Conservation (phyloP, 2,888 invertebrate species). For the Tricholauxania praeusta region DNA sequence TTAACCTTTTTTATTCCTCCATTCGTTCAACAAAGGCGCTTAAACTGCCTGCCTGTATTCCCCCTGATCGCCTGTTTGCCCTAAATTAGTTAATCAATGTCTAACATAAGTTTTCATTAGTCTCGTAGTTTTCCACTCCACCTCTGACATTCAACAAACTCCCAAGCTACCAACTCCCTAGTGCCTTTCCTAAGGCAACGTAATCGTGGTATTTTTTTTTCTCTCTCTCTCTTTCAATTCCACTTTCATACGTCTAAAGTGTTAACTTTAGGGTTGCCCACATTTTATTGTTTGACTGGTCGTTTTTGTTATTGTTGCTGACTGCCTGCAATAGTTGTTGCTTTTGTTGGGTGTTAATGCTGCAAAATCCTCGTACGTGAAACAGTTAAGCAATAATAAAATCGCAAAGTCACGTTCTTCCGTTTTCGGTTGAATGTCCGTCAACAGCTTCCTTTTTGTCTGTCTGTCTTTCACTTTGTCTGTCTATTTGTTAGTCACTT, state of each 20-base stretch:
- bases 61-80: conserved; percentile 8
- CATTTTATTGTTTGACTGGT: conserved; percentile 12
- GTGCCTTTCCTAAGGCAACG: conserved; percentile 24
- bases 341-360: conserved; percentile 46
- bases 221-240: background rate
- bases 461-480: conserved; percentile 2
- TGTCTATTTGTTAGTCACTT: background rate
- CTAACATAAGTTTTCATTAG: conserved; percentile 47
- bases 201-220: conserved; percentile 49
- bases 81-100: conserved; percentile 50
- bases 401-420: conserved; percentile 61
- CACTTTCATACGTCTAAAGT: conserved; percentile 16
- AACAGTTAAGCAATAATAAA: conserved; percentile 60
- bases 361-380: conserved; percentile 48
- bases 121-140: background rate
- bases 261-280: conserved; percentile 38
- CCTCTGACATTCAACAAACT: background rate
- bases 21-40: too few species aligned
- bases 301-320: conserved; percentile 2
- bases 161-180: background rate
- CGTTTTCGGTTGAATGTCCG: conserved; percentile 44
- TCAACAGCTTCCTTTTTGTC: conserved; percentile 15
- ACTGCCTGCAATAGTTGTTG: background rate
- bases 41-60: too few species aligned
- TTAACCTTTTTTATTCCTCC: too few species aligned